Conservation (phyloP, 30 jellyfish, hydroid and myxozoan genomes). For the Aurelia coerulea region DNA sequence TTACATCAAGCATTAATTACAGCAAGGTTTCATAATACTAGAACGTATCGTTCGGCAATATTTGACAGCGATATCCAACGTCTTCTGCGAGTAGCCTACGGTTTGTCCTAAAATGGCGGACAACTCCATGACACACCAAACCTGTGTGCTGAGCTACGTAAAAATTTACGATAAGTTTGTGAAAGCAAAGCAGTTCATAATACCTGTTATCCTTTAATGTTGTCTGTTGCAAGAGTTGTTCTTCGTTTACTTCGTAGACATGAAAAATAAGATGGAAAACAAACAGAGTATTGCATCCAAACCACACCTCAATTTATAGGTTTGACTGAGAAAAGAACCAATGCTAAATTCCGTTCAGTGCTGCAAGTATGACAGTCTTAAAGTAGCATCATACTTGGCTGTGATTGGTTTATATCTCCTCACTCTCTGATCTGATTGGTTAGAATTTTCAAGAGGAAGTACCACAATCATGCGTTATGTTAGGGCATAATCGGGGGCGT, state of each 20-base stretch:
- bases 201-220: constrained; percentile 30
- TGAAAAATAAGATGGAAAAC: constrained; percentile 48
- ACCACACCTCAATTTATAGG: constrained; percentile 83
- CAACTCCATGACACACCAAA: too few species aligned
- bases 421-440: constrained; percentile 46
- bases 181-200: too few species aligned
- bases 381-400: constrained; percentile 16
- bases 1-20: too few species aligned
- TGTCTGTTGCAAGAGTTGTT: background rate
- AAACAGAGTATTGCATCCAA: constrained; percentile 55
- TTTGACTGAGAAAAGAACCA: constrained; percentile 49
- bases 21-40: too few species aligned
- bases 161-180: too few species aligned
- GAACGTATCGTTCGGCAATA: too few species aligned
- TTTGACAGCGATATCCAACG: too few species aligned
- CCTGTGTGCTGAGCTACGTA: too few species aligned
- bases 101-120: background rate
- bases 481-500: constrained; percentile 55
- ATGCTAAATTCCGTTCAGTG: constrained; percentile 68
- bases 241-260: constrained; percentile 41
- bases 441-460: constrained; percentile 61
- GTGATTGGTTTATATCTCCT: constrained; percentile 37
- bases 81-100: background rate
- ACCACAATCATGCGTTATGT: constrained; percentile 11
- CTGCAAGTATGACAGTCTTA: constrained; percentile 47